Base-by-base conservation (phyloP, 1,140 invertebrate genomes). In the Eubasilissa regina region DNA sequence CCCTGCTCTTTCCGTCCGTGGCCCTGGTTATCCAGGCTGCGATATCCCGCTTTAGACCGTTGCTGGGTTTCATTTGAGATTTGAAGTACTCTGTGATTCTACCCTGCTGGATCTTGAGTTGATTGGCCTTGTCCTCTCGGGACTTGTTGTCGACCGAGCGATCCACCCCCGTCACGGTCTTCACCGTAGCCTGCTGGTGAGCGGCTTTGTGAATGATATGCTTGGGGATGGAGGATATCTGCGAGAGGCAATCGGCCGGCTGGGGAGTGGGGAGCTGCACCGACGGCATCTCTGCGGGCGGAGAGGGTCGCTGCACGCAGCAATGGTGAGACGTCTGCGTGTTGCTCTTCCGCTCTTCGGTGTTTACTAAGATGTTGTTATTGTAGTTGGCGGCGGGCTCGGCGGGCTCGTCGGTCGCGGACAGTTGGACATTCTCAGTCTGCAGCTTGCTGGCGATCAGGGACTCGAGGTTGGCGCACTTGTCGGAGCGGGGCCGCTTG, bases 31-130 rank as follows among this genome's bases (percentile, higher is more conserved):
- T 84, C 72, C 81, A 82, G 9, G 82, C 80, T 75, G 84, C 83
- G 55, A 85, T 81, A 56, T 90, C 88, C n/a, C 87, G 84, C 85
- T 89, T 89, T 79, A 89, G 75, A 62, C 86, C 87, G 80, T 88
- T 90, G 83, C 92, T 91, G 10, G 93, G 90, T 86, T 95, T 95
- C 86, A 94, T 93, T 85, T 95, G 94, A 3, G 93, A 91, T 83
- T 94, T 95, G 83, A 95, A 96, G 85, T 94, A 96, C 83, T 95
- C 94, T 0, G 94, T 96, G 83, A 96, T 96, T 83, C 94, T 93
- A 4, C 91, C 92, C 83, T 92, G 91, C 83, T 85, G 74, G 72
- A n/a, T 56, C 53, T 35, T 35, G 25, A 35, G 25, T 35, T 35
- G 25, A 35, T 35, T 35, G 25, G 6, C 25, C 25, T 35, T 35